These are phyloP conservation scores for Chirona hameri DNA, from an alignment of 2,888 invertebrate species.

Conservation along the genomic window DNA sequence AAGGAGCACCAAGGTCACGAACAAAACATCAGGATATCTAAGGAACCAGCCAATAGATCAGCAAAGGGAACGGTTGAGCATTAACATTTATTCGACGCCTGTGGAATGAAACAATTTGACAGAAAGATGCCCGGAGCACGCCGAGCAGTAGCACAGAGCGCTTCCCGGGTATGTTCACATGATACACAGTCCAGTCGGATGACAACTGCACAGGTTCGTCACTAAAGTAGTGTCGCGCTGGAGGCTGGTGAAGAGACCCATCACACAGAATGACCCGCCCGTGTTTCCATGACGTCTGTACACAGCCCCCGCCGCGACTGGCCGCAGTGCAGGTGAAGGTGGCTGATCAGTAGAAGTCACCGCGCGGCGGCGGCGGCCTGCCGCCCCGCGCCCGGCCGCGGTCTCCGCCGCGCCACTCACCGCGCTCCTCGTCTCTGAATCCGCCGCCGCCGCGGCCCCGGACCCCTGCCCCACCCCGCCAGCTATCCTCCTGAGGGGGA, in stretches of 20 bases:
- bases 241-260: too few species aligned
- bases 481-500: not conserved
- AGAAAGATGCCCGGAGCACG: not conserved
- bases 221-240: too few species aligned
- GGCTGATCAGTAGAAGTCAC: not conserved
- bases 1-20: too few species aligned
- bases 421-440: not conserved
- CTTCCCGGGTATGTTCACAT: not conserved
- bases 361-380: not conserved
- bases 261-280: too few species aligned
- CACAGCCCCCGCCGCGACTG: too few species aligned
- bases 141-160: not conserved
- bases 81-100: not conserved
- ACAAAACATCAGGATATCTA: too few species aligned
- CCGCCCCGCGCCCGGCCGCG: not conserved
- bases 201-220: not conserved
- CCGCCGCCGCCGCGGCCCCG: not conserved
- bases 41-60: too few species aligned
- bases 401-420: not conserved
- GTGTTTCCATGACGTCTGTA: too few species aligned
- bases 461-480: not conserved
- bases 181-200: not conserved
- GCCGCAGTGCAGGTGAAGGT: too few species aligned
- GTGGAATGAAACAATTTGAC: constrained; percentile 23
- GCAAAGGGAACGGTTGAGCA: not conserved